Percentiles rank a stretch among this genome's conserved stretches.
Conservation (phyloP, 1,140 invertebrate species). For the Platyscapa corneri region DNA sequence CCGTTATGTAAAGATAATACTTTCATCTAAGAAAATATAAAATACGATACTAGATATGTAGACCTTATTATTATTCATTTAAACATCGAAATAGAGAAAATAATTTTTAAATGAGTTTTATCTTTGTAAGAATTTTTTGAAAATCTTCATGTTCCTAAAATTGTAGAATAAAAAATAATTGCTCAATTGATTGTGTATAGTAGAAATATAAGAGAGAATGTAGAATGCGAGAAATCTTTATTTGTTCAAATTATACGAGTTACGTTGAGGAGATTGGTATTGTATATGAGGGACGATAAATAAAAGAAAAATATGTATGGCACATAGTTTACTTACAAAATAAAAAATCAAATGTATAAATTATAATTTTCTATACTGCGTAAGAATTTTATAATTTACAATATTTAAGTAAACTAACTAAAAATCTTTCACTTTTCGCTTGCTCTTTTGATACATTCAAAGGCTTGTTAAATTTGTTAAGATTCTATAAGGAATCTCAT, state of each 20-base stretch:
- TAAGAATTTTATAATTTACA: conserved; percentile 4
- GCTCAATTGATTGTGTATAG: conserved; percentile 5
- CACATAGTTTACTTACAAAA: background rate
- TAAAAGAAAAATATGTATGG: background rate
- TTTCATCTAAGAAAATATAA: background rate
- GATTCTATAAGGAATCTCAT: background rate
- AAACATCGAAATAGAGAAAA: background rate
- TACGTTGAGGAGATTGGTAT: background rate
- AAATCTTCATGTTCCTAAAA: conserved; percentile 65
- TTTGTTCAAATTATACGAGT: background rate
- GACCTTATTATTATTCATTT: background rate
- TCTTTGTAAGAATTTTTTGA: conserved; percentile 49
- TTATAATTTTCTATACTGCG: background rate
- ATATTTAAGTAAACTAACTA: background rate
- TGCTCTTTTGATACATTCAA: background rate
- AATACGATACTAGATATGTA: no score
- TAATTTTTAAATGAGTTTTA: background rate
- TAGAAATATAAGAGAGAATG: conserved; percentile 18
- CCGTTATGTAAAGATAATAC: background rate
- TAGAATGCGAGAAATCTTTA: background rate
- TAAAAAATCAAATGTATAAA: background rate
- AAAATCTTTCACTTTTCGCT: background rate
- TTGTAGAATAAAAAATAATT: conserved; percentile 43
- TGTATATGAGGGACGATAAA: background rate
- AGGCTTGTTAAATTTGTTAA: background rate